Percentiles rank a stretch among this genome's conserved stretches.
Evolutionary conservation across 2,888 invertebrate genomes (phyloP).

Genomic region (Galeopsomyia nigrocyanea): DNA sequence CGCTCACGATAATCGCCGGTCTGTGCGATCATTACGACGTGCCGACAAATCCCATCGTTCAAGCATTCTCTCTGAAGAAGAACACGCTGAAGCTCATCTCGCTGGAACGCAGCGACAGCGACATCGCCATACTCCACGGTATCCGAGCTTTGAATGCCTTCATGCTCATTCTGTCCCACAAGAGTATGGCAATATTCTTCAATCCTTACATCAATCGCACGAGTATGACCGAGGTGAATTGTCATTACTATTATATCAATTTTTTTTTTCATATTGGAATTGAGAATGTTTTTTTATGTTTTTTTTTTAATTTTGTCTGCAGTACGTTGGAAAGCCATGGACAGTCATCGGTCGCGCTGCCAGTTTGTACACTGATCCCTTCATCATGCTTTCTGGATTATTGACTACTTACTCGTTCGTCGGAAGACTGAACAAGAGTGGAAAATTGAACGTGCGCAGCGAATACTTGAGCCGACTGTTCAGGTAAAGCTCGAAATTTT

Average conservation of each 20-base stretch:
- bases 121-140: constrained; percentile 77
- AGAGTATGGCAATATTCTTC: constrained; percentile 80
- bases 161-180: constrained; percentile 76
- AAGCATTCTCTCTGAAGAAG: constrained; percentile 75
- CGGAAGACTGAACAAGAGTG: constrained; percentile 72
- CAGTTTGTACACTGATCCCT: constrained; percentile 80
- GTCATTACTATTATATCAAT: too few relatives aligned
- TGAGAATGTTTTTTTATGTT: too few relatives aligned
- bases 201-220: constrained; percentile 78
- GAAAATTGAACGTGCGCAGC: constrained; percentile 72
- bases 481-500: constrained; percentile 61
- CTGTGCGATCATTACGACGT: constrained; percentile 63
- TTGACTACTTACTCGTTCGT: constrained; percentile 76
- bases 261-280: too few relatives aligned
- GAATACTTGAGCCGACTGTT: constrained; percentile 77
- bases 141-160: constrained; percentile 77
- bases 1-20: constrained; percentile 65
- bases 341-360: constrained; percentile 78
- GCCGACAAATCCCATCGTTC: constrained; percentile 64
- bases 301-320: constrained; percentile 27
- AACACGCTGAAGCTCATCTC: constrained; percentile 73
- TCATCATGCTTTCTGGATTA: constrained; percentile 79
- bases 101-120: constrained; percentile 70
- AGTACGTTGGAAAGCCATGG: constrained; percentile 76
- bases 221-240: constrained; percentile 74